Percentiles rank a stretch among this genome's conserved stretches.
phyloP scores from a whole-genome alignment of 2,797 vertebrate genomes.

The Ataeniobius toweri region DNA sequence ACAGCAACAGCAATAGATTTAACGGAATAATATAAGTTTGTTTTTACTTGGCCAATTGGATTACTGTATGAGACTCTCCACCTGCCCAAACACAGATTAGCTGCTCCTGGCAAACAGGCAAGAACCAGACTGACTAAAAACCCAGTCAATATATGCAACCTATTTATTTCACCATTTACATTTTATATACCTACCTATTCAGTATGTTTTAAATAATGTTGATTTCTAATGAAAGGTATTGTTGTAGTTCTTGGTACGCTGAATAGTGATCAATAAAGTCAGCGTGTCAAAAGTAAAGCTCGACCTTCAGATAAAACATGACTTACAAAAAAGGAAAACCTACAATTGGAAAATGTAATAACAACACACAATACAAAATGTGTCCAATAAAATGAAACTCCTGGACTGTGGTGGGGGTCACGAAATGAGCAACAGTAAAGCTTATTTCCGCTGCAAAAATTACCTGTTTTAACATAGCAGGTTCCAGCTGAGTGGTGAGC shows the following conservation, averaged over 20 bases:
- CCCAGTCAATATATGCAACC: background rate
- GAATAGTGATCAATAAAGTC: background rate
- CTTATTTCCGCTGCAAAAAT: constrained; percentile 19
- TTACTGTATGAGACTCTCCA: background rate
- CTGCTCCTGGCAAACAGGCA: background rate
- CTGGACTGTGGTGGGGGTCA: background rate
- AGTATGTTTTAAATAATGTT: background rate
- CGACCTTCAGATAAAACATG: background rate
- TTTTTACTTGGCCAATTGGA: background rate
- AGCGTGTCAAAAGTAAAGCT: background rate
- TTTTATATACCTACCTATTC: background rate
- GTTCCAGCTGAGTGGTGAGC: constrained; percentile 10
- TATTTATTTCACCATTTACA: background rate
- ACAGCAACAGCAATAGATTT: background rate
- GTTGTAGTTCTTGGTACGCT: background rate
- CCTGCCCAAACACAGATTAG: constrained; percentile 3
- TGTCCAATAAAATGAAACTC: constrained; percentile 5
- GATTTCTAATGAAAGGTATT: background rate
- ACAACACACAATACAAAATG: background rate
- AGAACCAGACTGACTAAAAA: background rate
- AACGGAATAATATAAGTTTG: background rate
- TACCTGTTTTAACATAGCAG: constrained; percentile 22
- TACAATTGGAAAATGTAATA: background rate
- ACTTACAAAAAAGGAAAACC: background rate
- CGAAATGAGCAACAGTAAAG: constrained; percentile 1